phyloP scores from a whole-genome alignment of 2,888 invertebrate genomes.

The Aphrophora alni region DNA sequence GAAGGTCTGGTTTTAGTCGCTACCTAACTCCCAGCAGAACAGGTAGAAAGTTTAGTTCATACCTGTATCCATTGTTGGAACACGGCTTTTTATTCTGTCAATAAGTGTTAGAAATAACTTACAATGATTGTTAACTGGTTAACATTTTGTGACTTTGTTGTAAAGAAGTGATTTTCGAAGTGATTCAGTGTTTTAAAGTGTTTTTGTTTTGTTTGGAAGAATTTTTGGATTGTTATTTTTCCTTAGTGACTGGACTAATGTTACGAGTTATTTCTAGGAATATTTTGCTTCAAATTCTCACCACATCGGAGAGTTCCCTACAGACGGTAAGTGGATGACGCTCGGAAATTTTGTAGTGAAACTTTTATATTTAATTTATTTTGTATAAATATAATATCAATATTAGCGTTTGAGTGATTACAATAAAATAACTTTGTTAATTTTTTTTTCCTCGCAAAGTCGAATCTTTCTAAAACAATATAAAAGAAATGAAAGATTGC shows the following conservation, averaged over 20 bases:
- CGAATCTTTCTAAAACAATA: no score
- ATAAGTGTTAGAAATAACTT: neutral
- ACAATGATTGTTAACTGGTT: neutral
- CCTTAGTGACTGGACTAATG: slow-evolving; percentile 16
- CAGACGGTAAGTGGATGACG: slow-evolving; percentile 14
- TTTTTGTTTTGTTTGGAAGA: neutral
- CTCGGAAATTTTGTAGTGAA: no score
- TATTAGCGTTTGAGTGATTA: no score
- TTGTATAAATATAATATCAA: no score
- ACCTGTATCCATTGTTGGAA: no score
- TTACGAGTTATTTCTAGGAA: slow-evolving; percentile 28
- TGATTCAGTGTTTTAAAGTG: neutral
- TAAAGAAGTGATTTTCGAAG: neutral
- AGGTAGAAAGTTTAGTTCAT: neutral
- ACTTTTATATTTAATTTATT: no score
- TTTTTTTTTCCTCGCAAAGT: no score
- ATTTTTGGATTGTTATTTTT: neutral
- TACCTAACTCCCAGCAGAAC: neutral
- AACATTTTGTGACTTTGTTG: neutral
- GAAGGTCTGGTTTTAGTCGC: neutral
- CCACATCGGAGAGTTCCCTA: slow-evolving; percentile 31
- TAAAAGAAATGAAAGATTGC: no score
- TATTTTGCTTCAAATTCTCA: slow-evolving; percentile 22
- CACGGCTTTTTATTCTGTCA: no score
- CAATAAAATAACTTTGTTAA: no score